Evolutionary conservation across 2,888 invertebrate species (phyloP), one percentile per base, ranked within the genome.

Genomic region (Amphipoea oculea): DNA sequence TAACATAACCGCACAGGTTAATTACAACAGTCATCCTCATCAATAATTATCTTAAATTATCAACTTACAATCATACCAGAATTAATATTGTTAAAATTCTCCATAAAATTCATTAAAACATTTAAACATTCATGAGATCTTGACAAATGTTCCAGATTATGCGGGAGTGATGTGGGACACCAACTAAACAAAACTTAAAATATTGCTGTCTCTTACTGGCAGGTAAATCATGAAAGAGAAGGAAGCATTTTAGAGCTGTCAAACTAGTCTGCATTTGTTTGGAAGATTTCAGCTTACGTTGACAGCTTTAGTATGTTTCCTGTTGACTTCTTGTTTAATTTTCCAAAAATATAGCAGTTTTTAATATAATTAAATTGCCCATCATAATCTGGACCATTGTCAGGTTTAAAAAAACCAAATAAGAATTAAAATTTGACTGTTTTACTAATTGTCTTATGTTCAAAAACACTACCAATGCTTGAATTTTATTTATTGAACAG

Each of bases 381-480:
- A 29, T 62, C 6, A 40, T 45, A 57, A 54, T 83, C 60, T 63
- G 40, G 2, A 45, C 45, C 54, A 68, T 71, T 40, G 36, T 81
- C 29, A 36, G 40, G 1, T 14, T 23, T 51, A 67, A 70, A 12
- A 54, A 66, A 70, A 60, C 1, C 14, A 36, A 76, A n/a, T n/a
- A 51, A 51, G 7, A 54, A 65, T 48, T 48, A 4, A 42, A 40
- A 60, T 63, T 74, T 36, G 70, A 63, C 42, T 83, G 78, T 68
- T 79, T 62, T 60, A 17, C 11, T 4, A 42, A 51, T 69, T 40
- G 62, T 20, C 1, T 65, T 42, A 63, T 29, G 57, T 66, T 54
- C 17, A 73, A 75, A 83, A 86, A 29, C 29, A 63, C 84, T 84
- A 83, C 66, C 63, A 70, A 73, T 84, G 60, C 54, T 57, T 63